A percentile compares a stretch with the other conserved stretches of the same genome.
Evolutionary conservation across 2,888 invertebrate species (phyloP).

Genomic region (Eueremaeus valkanovi): DNA sequence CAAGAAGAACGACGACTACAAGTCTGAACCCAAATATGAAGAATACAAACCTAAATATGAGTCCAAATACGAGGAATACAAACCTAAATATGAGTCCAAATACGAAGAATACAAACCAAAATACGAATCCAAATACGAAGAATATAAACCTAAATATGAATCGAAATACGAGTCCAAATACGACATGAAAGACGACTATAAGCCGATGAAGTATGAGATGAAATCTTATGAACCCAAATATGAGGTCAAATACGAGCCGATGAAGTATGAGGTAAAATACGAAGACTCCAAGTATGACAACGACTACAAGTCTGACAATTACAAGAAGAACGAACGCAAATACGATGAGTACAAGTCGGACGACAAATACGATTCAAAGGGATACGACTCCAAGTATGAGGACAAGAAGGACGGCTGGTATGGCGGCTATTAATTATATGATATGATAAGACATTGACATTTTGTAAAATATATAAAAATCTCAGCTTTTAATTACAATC

Average conservation of each 20-base stretch:
- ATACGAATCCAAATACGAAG: background rate
- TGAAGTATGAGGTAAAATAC: background rate
- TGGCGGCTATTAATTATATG: conserved; percentile 14
- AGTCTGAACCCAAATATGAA: background rate
- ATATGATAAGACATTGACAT: no score
- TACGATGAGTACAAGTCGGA: background rate
- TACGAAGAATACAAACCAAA: background rate
- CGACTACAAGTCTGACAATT: background rate
- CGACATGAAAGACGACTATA: no score
- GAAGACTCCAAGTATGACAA: background rate
- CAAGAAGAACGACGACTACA: background rate
- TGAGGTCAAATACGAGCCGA: background rate
- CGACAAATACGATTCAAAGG: background rate
- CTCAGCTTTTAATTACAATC: no score
- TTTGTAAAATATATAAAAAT: no score
- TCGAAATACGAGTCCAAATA: background rate
- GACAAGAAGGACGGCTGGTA: conserved; percentile 22
- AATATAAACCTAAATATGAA: background rate
- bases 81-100: background rate
- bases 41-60: background rate
- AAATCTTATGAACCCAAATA: background rate
- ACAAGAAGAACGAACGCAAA: background rate
- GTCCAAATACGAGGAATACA: background rate
- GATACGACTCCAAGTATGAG: background rate
- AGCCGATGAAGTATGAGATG: background rate